phyloP scores from a whole-genome alignment of 2,888 invertebrate species.

The Meandrusa payeni region DNA sequence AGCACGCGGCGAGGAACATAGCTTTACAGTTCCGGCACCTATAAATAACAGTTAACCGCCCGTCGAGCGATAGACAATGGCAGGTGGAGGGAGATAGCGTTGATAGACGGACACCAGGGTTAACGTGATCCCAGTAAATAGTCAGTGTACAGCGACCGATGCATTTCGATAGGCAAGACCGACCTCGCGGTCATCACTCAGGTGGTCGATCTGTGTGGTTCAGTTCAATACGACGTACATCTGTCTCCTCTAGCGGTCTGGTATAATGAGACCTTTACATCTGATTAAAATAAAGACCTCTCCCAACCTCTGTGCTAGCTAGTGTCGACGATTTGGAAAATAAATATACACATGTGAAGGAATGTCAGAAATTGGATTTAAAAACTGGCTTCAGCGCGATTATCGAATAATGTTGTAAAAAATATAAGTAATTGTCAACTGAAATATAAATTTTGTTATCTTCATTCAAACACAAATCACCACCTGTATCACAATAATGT shows the following conservation, averaged over 20 bases:
- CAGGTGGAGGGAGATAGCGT: slow-evolving; percentile 24
- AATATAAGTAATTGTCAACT: no score
- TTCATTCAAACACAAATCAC: no score
- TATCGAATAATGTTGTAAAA: no score
- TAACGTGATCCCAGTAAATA: slow-evolving; percentile 25
- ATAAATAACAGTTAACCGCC: slow-evolving; percentile 25
- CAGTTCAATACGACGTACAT: slow-evolving; percentile 56
- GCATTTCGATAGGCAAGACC: slow-evolving; percentile 37
- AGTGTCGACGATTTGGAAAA: no score
- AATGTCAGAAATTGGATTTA: no score
- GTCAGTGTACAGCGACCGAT: slow-evolving; percentile 24
- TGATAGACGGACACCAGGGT: slow-evolving; percentile 28
- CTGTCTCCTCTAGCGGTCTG: slow-evolving; percentile 45
- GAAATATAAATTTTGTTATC: no score
- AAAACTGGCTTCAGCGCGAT: no score
- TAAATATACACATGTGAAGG: no score
- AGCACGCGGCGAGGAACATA: slow-evolving; percentile 1
- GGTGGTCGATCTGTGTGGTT: slow-evolving; percentile 48
- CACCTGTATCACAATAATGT: no score
- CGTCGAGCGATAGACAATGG: slow-evolving; percentile 27
- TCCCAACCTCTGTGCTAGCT: no score
- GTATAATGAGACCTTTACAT: slow-evolving; percentile 23
- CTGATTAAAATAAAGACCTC: slow-evolving; percentile 23
- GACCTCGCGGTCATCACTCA: slow-evolving; percentile 45
- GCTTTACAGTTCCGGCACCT: slow-evolving; percentile 10